Conservation (phyloP, 2,113 vertebrate species). For the Nyctereutes procyonoides region DNA sequence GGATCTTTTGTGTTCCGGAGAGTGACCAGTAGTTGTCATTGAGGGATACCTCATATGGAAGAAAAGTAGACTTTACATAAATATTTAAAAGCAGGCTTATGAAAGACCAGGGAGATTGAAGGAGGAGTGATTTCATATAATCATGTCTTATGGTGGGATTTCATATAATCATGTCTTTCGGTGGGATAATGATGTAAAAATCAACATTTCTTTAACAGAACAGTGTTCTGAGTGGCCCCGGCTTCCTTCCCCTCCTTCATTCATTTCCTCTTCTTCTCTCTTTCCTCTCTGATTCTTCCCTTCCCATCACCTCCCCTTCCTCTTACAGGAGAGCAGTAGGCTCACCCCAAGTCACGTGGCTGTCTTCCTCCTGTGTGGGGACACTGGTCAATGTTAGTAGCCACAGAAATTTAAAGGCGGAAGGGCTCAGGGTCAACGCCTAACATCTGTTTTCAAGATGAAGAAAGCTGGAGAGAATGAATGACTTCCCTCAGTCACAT, state of each 20-base stretch:
- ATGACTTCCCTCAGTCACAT: background rate
- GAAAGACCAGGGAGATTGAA: constrained; percentile 41
- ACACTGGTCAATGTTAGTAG: background rate
- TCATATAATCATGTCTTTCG: constrained; percentile 9
- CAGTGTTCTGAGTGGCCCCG: background rate
- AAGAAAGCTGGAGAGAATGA: background rate
- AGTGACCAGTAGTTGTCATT: background rate
- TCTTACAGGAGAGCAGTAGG: background rate
- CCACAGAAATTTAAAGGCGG: background rate
- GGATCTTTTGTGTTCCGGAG: constrained; percentile 2
- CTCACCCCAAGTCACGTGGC: background rate
- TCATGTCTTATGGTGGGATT: background rate
- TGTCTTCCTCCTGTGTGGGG: background rate
- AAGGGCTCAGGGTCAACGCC: background rate
- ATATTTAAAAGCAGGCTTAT: constrained; percentile 58
- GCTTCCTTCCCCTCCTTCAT: background rate
- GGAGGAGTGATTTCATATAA: constrained; percentile 7
- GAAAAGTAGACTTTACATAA: constrained; percentile 43
- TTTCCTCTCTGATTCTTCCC: background rate
- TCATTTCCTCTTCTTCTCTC: background rate
- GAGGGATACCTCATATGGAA: background rate
- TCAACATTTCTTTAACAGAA: background rate
- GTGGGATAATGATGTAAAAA: background rate
- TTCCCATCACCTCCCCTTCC: no score
- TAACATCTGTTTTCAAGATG: background rate